These are phyloP conservation scores for Volucella bombylans DNA, from an alignment of 2,888 invertebrate genomes.

Conservation along the genomic window DNA sequence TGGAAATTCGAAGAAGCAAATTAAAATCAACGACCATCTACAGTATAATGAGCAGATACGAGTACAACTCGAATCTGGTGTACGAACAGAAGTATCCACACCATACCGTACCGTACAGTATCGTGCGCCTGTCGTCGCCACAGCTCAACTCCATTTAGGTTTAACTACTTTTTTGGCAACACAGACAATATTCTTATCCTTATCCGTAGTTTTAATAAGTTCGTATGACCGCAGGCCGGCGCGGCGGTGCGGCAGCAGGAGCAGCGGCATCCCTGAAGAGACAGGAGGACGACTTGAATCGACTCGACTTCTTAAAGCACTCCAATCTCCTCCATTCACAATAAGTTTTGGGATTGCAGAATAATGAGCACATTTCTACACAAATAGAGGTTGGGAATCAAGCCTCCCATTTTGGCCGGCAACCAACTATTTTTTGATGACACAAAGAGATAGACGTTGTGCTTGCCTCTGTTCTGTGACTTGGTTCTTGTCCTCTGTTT, in stretches of 20 bases:
- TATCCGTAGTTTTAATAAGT: slow-evolving; percentile 73
- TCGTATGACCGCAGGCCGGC: slow-evolving; percentile 71
- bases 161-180: slow-evolving; percentile 69
- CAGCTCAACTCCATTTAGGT: slow-evolving; percentile 31
- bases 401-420: slow-evolving; percentile 72
- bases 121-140: too few species aligned
- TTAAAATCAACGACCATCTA: too few species aligned
- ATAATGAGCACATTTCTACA: slow-evolving; percentile 74
- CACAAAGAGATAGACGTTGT: slow-evolving; percentile 67
- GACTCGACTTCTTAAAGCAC: slow-evolving; percentile 62
- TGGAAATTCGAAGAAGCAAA: too few species aligned
- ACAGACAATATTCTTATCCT: slow-evolving; percentile 64
- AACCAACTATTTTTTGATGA: slow-evolving; percentile 73
- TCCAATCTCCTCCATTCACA: slow-evolving; percentile 65
- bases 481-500: neutral
- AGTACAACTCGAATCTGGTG: too few species aligned
- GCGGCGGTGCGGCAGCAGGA: slow-evolving; percentile 55
- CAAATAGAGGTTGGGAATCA: slow-evolving; percentile 70
- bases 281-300: slow-evolving; percentile 10
- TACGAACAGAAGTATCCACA: too few species aligned
- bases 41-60: too few species aligned
- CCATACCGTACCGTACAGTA: too few species aligned
- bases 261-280: slow-evolving; percentile 31
- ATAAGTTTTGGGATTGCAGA: slow-evolving; percentile 72
- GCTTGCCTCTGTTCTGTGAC: slow-evolving; percentile 35